phyloP scores from a whole-genome alignment of 2,113 vertebrate genomes.

The Gasterosteus aculeatus region DNA sequence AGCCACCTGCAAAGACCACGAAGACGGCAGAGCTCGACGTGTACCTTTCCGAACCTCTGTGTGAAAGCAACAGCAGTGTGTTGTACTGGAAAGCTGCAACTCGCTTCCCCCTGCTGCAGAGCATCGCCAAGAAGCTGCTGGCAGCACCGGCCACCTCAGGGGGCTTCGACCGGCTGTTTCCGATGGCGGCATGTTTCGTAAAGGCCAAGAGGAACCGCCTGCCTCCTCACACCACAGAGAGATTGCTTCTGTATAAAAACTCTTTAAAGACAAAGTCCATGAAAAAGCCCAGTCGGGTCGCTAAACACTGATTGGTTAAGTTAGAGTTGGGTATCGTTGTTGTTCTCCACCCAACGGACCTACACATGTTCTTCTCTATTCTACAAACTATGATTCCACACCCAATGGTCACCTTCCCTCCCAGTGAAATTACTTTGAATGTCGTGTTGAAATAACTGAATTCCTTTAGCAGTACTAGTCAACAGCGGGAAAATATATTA shows the following conservation, averaged over 20 bases:
- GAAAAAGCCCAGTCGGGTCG: conserved; percentile 30
- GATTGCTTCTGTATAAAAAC: conserved; percentile 79
- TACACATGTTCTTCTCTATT: background rate
- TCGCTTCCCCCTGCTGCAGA: conserved; percentile 73
- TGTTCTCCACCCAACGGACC: background rate
- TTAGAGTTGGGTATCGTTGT: background rate
- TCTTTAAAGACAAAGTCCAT: conserved; percentile 51
- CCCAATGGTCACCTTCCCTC: background rate
- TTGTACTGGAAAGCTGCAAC: conserved; percentile 73
- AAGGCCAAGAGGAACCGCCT: conserved; percentile 76
- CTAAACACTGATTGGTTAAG: conserved; percentile 37
- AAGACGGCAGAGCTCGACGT: conserved; percentile 70
- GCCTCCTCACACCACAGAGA: conserved; percentile 78
- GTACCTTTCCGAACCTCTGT: conserved; percentile 75
- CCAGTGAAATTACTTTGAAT: background rate
- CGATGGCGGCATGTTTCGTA: conserved; percentile 74
- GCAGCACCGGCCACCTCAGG: conserved; percentile 76
- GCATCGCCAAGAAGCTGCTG: conserved; percentile 71
- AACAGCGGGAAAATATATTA: background rate
- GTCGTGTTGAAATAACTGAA: background rate
- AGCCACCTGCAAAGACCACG: conserved; percentile 57
- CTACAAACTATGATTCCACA: background rate
- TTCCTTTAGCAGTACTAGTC: background rate
- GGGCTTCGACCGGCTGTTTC: conserved; percentile 79
- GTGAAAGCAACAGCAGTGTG: conserved; percentile 51